Evolutionary conservation across 2,888 invertebrate genomes (phyloP), one percentile per base, ranked within the genome.

Genomic region (Limnephilus lunatus): DNA sequence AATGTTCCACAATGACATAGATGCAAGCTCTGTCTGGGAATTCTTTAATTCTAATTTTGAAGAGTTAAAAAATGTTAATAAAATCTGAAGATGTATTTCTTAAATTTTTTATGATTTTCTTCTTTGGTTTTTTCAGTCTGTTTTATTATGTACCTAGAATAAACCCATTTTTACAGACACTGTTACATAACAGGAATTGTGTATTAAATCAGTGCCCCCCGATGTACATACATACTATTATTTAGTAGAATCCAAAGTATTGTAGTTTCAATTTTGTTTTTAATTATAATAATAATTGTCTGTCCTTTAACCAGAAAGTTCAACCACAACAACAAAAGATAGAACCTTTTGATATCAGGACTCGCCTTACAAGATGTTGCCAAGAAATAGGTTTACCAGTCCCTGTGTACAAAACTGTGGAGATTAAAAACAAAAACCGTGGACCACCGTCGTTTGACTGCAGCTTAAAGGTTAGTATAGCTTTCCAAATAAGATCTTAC

Each of bases 361-460:
- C 90, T 53, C 91, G 90, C 7, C 85, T 93, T 25, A 25, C 89
- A n/a, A 91, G 87, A 92, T 90, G 91, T 81, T 92, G 92, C 15
- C 88, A 91, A 92, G 95, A 95, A 94, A 94, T 96, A 44, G 95
- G 96, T 85, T 94, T 96, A 44, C 95, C 95, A 48, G 95, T 95
- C 93, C 96, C 96, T 1, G 95, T 95, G 11, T 96, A 95, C 93
- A 96, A 95, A 94, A 94, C 95, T 95, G 90, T 93, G 32, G 91
- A 93, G 91, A 88, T 68, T 95, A 81, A 94, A 94, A 91, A 95
- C 95, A 9, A 96, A 95, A 94, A 89, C 12, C 94, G 94, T 25
- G 95, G 95, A 80, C 95, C 95, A 3, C 94, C 94, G 15, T 94
- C 93, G 89, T 96, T 95, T 94, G 94, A 95, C 94, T 96, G 96